A percentile compares a stretch with the other conserved stretches of the same genome.
phyloP scores from a whole-genome alignment of 2,113 vertebrate species.

The Microcebus murinus region DNA sequence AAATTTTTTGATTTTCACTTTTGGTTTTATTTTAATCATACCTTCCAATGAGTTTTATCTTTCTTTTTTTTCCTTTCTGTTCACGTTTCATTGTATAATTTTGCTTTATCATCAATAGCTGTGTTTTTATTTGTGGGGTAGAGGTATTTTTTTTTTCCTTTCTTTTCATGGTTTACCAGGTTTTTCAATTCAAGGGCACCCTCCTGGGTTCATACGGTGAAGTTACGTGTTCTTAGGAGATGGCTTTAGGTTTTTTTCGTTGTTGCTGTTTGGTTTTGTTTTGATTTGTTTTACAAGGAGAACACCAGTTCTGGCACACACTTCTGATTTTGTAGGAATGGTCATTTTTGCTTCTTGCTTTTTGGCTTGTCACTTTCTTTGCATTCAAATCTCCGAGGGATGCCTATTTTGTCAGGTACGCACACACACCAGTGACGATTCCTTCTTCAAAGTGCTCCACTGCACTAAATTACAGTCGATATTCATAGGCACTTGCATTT shows the following conservation, averaged over 20 bases:
- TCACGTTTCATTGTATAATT: neutral
- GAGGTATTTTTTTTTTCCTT: no score
- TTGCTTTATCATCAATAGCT: neutral
- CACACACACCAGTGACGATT: no score
- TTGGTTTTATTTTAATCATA: neutral
- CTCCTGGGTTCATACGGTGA: neutral
- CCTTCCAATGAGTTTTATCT: no score
- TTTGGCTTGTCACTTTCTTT: neutral
- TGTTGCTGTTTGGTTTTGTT: neutral
- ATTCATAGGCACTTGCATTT: neutral
- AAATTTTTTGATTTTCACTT: neutral
- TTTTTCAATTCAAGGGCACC: neutral
- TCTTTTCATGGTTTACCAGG: neutral
- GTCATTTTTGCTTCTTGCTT: neutral
- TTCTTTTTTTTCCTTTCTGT: neutral
- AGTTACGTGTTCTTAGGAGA: no score
- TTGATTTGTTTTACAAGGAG: neutral
- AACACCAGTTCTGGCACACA: accelerated
- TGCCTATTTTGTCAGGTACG: neutral
- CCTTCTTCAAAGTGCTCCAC: neutral
- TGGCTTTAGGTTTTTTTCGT: neutral
- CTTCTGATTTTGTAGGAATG: neutral
- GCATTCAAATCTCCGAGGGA: neutral
- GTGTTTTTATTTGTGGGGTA: neutral
- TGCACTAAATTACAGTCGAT: neutral